Evolutionary conservation across 2,113 vertebrate genomes (phyloP).

Genomic region (Gymnorhina tibicen): DNA sequence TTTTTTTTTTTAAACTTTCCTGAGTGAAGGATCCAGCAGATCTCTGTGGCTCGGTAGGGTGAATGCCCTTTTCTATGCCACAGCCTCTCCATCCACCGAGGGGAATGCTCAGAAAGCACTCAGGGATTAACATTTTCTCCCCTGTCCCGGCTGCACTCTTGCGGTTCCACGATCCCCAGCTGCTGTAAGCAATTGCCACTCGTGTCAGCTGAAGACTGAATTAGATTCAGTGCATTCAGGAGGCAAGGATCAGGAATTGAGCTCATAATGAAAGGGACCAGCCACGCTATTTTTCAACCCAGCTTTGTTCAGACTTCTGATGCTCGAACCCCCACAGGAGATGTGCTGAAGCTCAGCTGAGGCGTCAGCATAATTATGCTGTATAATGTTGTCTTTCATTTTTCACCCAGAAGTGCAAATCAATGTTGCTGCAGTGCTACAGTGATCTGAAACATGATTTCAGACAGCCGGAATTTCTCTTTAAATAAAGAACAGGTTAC

Average conservation of each 20-base stretch:
- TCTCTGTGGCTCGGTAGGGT: background rate
- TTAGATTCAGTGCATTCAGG: background rate
- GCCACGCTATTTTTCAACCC: background rate
- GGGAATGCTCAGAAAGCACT: background rate
- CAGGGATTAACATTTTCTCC: background rate
- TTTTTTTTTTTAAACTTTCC: background rate
- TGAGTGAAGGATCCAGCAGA: background rate
- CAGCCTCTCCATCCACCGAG: background rate
- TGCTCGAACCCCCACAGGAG: background rate
- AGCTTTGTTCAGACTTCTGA: background rate
- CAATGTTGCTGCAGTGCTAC: background rate
- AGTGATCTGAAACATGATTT: background rate
- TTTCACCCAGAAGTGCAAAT: background rate
- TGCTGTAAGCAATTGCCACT: background rate
- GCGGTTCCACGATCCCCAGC: accelerated
- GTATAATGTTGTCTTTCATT: constrained; percentile 1
- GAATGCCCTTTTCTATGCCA: background rate
- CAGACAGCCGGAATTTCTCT: background rate
- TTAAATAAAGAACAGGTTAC: background rate
- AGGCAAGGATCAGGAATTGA: background rate
- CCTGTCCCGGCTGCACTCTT: background rate
- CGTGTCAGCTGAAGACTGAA: background rate
- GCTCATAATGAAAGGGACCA: background rate
- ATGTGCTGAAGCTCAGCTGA: background rate
- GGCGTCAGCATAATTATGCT: background rate